Conservation (phyloP, 2,797 vertebrate species). For the Zalophus californianus region DNA sequence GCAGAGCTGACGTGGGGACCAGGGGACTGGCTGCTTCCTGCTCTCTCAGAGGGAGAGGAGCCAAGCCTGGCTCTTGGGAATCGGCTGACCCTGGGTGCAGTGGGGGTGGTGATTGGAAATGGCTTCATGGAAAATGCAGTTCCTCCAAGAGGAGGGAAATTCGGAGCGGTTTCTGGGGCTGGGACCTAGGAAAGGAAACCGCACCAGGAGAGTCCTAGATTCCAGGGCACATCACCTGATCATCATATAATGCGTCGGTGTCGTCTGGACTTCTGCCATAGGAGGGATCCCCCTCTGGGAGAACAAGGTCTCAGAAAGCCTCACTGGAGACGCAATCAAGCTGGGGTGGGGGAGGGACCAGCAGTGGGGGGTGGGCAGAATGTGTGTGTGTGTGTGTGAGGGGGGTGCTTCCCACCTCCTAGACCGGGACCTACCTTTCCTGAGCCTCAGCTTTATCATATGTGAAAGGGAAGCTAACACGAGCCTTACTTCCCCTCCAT, state of each 20-base stretch:
- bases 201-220: neutral
- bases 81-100: neutral
- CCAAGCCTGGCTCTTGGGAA: neutral
- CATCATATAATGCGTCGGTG: fast-evolving
- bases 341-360: fast-evolving
- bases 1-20: neutral
- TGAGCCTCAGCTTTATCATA: neutral
- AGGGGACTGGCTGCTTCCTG: neutral
- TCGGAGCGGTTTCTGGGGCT: neutral
- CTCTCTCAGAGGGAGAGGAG: neutral
- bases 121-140: neutral
- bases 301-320: neutral
- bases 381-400: too few species aligned
- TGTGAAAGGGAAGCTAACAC: neutral
- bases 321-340: neutral
- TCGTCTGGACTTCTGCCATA: neutral
- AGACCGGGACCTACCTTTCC: neutral
- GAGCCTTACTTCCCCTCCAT: neutral
- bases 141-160: neutral
- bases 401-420: neutral
- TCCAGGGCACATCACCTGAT: fast-evolving
- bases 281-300: neutral
- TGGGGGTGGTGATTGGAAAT: neutral
- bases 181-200: neutral
- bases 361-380: too few species aligned